A percentile compares a stretch with the other conserved stretches of the same genome.
These are phyloP conservation scores for Cephus pulcher DNA, from an alignment of 2,888 invertebrate genomes.

Conservation along the genomic window DNA sequence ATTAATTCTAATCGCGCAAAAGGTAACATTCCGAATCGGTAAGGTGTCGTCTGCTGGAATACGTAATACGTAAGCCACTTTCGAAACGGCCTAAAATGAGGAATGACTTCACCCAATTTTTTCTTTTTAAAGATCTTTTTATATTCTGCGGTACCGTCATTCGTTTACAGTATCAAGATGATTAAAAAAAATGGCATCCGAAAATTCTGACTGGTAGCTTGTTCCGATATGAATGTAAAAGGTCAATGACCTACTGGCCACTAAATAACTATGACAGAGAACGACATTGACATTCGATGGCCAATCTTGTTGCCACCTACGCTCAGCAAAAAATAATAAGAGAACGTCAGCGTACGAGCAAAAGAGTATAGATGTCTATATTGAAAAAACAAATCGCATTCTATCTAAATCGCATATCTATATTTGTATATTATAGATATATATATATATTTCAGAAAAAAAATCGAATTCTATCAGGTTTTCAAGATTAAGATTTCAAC, in stretches of 20 bases:
- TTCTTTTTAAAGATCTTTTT: not conserved
- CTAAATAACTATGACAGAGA: slow-evolving; percentile 22
- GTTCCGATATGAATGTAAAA: not conserved
- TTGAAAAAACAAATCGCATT: not conserved
- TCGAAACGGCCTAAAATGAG: not conserved
- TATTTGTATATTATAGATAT: too few relatives aligned
- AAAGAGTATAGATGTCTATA: not conserved
- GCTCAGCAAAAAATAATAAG: not conserved
- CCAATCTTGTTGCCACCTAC: slow-evolving; percentile 17
- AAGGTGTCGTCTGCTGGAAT: not conserved
- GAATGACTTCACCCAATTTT: not conserved
- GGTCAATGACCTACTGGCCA: slow-evolving; percentile 23
- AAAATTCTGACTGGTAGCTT: not conserved
- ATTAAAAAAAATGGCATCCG: not conserved
- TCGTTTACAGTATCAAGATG: not conserved
- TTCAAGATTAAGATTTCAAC: too few relatives aligned
- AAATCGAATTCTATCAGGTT: too few relatives aligned
- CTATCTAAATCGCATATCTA: not conserved
- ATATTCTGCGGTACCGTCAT: not conserved
- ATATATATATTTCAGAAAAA: too few relatives aligned
- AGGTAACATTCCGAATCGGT: not conserved
- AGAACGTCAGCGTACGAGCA: not conserved
- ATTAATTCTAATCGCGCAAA: not conserved
- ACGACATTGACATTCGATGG: slow-evolving; percentile 31
- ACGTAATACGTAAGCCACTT: not conserved